These are phyloP conservation scores for Hesperia comma DNA, from an alignment of 2,888 invertebrate genomes.

Conservation along the genomic window DNA sequence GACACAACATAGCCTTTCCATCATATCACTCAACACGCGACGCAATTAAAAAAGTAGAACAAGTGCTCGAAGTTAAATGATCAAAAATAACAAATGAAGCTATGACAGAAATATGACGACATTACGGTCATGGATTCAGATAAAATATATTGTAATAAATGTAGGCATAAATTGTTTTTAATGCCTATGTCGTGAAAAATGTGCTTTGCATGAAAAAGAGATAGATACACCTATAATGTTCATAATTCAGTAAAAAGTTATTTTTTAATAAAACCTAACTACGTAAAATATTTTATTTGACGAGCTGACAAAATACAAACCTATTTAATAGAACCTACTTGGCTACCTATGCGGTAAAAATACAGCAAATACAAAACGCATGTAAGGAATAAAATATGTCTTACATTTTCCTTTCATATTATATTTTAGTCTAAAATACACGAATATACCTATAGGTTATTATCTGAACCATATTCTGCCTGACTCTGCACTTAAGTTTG, in stretches of 20 bases:
- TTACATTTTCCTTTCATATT: not conserved
- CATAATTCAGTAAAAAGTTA: no score
- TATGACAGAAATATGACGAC: constrained; percentile 4
- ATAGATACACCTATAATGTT: no score
- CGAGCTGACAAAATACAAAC: no score
- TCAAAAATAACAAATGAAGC: constrained; percentile 7
- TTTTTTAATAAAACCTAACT: no score
- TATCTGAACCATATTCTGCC: constrained; percentile 55
- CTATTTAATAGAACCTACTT: no score
- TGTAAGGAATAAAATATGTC: no score
- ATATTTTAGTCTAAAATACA: constrained; percentile 35
- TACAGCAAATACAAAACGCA: no score
- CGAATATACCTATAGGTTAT: constrained; percentile 38
- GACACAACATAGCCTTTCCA: not conserved
- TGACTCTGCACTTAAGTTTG: constrained; percentile 58
- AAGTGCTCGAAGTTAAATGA: not conserved
- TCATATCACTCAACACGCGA: not conserved
- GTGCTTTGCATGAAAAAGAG: no score
- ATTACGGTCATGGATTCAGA: not conserved
- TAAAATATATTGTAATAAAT: not conserved
- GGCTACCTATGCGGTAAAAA: no score
- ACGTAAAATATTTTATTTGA: no score
- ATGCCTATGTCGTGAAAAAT: no score
- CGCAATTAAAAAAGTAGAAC: not conserved
- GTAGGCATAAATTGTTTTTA: not conserved